Conservation (phyloP, 64 coral and sea anemone species). For the Orbicella faveolata region DNA sequence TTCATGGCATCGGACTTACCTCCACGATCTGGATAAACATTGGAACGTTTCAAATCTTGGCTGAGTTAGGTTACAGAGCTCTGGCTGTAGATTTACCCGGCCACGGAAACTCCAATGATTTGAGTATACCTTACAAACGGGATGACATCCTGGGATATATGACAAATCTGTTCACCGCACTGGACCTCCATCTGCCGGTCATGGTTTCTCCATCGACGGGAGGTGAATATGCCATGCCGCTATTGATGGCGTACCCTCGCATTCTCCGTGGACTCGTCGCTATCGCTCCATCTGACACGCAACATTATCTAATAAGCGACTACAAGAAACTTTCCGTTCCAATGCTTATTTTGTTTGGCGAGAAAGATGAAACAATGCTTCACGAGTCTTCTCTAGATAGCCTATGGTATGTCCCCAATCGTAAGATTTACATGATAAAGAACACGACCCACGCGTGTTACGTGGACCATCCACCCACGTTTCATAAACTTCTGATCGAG, state of each 20-base stretch:
- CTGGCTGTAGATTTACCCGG: conserved; percentile 83
- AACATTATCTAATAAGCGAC: conserved; percentile 43
- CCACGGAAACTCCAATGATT: conserved; percentile 58
- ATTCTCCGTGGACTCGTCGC: conserved; percentile 73
- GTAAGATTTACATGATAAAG: conserved; percentile 76
- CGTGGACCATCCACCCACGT: conserved; percentile 61
- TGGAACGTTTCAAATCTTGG: conserved; percentile 69
- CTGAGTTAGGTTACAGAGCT: conserved; percentile 57
- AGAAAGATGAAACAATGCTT: conserved; percentile 67
- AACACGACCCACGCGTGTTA: conserved; percentile 79
- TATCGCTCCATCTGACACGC: conserved; percentile 68
- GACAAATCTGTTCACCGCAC: conserved; percentile 30
- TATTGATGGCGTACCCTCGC: conserved; percentile 58
- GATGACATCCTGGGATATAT: conserved; percentile 74
- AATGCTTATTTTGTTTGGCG: conserved; percentile 67
- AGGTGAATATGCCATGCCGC: conserved; percentile 73
- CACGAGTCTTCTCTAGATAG: conserved; percentile 75
- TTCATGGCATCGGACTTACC: conserved; percentile 55
- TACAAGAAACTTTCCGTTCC: conserved; percentile 64
- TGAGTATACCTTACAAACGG: conserved; percentile 68
- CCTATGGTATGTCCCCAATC: conserved; percentile 52
- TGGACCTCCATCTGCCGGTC: conserved; percentile 37
- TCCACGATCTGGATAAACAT: conserved; percentile 72
- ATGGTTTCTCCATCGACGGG: conserved; percentile 63
- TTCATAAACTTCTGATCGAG: conserved; percentile 66